Conservation (phyloP, 2,797 vertebrate species). For the Rhinichthys osculus region DNA sequence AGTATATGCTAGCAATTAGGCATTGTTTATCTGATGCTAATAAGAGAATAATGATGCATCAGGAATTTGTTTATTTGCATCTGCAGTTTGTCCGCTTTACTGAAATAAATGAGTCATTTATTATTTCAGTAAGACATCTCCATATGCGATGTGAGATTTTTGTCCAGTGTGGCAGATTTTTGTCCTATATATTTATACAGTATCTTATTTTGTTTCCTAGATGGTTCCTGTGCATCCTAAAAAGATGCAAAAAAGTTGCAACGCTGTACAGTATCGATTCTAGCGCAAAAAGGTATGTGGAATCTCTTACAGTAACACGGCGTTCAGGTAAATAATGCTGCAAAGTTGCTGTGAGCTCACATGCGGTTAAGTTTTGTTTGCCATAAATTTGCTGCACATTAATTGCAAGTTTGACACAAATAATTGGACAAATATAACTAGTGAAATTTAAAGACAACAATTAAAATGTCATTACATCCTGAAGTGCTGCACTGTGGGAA, state of each 20-base stretch:
- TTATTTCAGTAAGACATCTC: conserved; percentile 10
- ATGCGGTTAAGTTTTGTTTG: no score
- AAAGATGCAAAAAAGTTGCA: conserved; percentile 3
- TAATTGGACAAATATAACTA: no score
- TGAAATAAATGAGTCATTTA: conserved; percentile 33
- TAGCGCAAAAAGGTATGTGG: background rate
- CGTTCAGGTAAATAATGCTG: no score
- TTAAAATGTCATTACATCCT: conserved; percentile 1
- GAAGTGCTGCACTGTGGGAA: background rate
- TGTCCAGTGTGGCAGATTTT: background rate
- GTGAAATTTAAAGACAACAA: no score
- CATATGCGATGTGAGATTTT: background rate
- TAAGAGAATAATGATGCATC: background rate
- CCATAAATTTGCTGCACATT: no score
- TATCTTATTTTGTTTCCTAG: background rate
- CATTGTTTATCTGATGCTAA: background rate
- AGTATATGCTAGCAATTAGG: conserved; percentile 1
- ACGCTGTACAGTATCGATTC: background rate
- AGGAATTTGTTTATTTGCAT: conserved; percentile 17
- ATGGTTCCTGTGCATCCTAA: background rate
- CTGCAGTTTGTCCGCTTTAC: background rate
- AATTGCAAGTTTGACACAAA: no score
- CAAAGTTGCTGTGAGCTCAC: no score
- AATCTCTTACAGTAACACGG: no score
- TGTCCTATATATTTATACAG: background rate